Evolutionary conservation across 2,797 vertebrate genomes (phyloP).

Genomic region (Lemur catta): DNA sequence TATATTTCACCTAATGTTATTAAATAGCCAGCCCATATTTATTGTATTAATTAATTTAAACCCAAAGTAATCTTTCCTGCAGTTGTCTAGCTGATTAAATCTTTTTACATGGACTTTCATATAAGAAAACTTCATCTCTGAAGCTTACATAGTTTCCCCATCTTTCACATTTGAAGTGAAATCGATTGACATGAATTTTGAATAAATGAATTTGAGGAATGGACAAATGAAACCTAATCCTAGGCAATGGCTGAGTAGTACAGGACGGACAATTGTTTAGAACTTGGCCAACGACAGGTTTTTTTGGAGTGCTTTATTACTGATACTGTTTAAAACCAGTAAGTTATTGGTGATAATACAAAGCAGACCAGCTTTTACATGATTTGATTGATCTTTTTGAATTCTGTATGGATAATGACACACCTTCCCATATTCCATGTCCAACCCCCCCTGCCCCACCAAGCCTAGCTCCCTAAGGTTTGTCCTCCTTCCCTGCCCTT

Average conservation of each 20-base stretch:
- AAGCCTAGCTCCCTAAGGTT: neutral
- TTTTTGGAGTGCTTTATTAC: neutral
- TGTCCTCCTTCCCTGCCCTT: neutral
- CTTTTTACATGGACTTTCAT: neutral
- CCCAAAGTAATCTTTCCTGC: neutral
- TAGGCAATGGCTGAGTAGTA: neutral
- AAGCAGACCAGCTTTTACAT: neutral
- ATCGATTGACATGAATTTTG: neutral
- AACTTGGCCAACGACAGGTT: neutral
- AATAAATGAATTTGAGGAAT: neutral
- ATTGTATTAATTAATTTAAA: neutral
- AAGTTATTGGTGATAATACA: neutral
- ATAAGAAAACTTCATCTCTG: neutral
- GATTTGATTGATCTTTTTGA: neutral
- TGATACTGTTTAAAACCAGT: neutral
- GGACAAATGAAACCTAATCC: neutral
- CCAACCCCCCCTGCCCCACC: accelerated
- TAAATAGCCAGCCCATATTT: neutral
- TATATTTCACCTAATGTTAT: neutral
- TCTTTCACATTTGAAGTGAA: neutral
- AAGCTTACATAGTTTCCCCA: neutral
- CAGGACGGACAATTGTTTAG: neutral
- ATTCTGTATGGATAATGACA: neutral
- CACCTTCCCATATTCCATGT: accelerated
- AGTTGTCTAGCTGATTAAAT: neutral